Evolutionary conservation across 2,888 invertebrate genomes (phyloP), one percentile per base, ranked within the genome.

Genomic region (Lasioglossum villosulum): DNA sequence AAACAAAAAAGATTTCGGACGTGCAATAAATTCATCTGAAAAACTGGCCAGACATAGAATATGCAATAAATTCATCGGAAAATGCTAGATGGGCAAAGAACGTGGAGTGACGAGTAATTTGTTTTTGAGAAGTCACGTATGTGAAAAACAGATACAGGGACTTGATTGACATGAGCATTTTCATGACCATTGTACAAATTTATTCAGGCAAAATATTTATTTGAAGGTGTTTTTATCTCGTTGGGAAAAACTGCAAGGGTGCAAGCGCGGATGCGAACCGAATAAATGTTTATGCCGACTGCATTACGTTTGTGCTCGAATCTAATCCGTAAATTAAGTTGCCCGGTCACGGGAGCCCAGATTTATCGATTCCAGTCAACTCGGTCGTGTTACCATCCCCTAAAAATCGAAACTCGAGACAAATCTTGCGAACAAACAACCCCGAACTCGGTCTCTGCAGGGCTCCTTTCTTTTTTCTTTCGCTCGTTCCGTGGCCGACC

Each of bases 311-410:
- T 71, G 84, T 72, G 85, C 86, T 87, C 74, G 78, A 88, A 82
- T 85, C 88, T 87, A 89, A 90, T 89, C 84, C 88, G 89, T 88
- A 90, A 90, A 89, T 90, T 88, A 90, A 91, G 86, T 88, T 90
- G 66, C 39, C 71, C 75, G 85, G 75, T 83, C 74, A 68, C 48
- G 42, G 73, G 34, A 30, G 45, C 19, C 23, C 30, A 42, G 59
- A 68, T 74, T 77, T 83, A 84, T 89, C 86, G 88, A 84, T 88
- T 82, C 48, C 48, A 52, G 63, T 42, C 68, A 37, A 19, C 56
- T 71, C 34, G 14, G 42, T 34, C 72, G 68, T 68, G 39, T 75
- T 68, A 27, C 78, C 75, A 27, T 74, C 75, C 73, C 48, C 66
- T 71, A 75, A 82, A 72, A 56, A 78, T 34, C 42, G 37, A 74